A percentile compares a stretch with the other conserved stretches of the same genome.
Evolutionary conservation across 2,888 invertebrate genomes (phyloP).

Genomic region (Leucophora obtusa): DNA sequence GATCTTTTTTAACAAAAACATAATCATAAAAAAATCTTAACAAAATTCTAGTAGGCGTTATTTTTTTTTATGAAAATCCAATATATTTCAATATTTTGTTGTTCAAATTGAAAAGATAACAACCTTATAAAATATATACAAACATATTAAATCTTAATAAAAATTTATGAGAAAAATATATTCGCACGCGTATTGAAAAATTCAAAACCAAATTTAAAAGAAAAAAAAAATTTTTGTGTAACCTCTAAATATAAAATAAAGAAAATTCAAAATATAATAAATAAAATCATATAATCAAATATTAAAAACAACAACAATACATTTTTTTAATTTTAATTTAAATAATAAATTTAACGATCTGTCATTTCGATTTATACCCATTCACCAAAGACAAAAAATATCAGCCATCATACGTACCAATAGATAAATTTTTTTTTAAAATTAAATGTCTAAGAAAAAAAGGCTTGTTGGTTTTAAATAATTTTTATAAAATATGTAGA

Average conservation of each 20-base stretch:
- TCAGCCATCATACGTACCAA: slow-evolving; percentile 42
- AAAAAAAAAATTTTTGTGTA: neutral
- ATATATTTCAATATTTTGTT: slow-evolving; percentile 16
- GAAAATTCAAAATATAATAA: slow-evolving; percentile 1
- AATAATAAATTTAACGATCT: slow-evolving; percentile 77
- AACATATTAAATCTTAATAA: slow-evolving; percentile 15
- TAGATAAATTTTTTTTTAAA: slow-evolving; percentile 24
- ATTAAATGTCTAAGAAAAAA: slow-evolving; percentile 24
- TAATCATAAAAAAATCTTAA: neutral
- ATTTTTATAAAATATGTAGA: neutral
- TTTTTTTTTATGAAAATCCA: neutral
- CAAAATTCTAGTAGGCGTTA: neutral
- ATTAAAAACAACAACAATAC: slow-evolving; percentile 7
- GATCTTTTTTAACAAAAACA: neutral
- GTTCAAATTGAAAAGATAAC: slow-evolving; percentile 13
- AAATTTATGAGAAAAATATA: slow-evolving; percentile 28
- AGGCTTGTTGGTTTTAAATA: slow-evolving; percentile 52
- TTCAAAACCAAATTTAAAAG: neutral
- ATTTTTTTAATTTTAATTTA: slow-evolving; percentile 19
- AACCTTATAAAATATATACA: slow-evolving; percentile 24
- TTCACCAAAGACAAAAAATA: slow-evolving; percentile 43
- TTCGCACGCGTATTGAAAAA: slow-evolving; percentile 31
- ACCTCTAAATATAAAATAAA: neutral
- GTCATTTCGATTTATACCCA: slow-evolving; percentile 78
- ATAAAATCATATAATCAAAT: slow-evolving; percentile 14